A percentile compares a stretch with the other conserved stretches of the same genome.
phyloP scores from a whole-genome alignment of 2,888 invertebrate species.

The Iselma pallidipennis region DNA sequence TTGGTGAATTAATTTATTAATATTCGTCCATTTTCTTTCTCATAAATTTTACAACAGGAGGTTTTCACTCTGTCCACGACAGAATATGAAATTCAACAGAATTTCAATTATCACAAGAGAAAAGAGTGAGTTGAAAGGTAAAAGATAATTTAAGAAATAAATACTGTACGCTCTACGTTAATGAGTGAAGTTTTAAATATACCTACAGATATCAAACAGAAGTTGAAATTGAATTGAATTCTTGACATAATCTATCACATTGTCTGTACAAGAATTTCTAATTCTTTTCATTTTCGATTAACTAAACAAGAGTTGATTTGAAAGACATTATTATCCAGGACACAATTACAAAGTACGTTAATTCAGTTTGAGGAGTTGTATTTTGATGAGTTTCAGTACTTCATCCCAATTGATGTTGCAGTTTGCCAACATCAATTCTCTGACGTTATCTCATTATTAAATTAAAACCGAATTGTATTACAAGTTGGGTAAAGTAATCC shows the following conservation, averaged over 20 bases:
- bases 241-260: slow-evolving; percentile 2
- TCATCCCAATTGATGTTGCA: not conserved
- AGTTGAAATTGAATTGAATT: slow-evolving; percentile 8
- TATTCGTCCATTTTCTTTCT: slow-evolving; percentile 14
- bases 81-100: slow-evolving; percentile 14
- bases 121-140: slow-evolving; percentile 12
- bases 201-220: slow-evolving; percentile 1
- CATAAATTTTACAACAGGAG: slow-evolving; percentile 16
- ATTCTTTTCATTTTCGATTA: not conserved
- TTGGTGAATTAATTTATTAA: slow-evolving; percentile 15
- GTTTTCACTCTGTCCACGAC: slow-evolving; percentile 9
- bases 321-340: not conserved
- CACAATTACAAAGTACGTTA: not conserved
- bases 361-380: not conserved
- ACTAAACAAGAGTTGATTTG: not conserved
- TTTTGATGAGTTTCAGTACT: not conserved
- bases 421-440: not conserved
- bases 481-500: no score
- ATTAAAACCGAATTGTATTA: not conserved
- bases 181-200: slow-evolving; percentile 5
- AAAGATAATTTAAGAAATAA: slow-evolving; percentile 18
- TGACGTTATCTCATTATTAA: not conserved
- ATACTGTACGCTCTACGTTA: slow-evolving; percentile 8
- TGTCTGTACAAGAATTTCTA: not conserved
- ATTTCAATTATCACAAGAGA: slow-evolving; percentile 15